Percentiles rank a stretch among this genome's conserved stretches.
Evolutionary conservation across 2,113 vertebrate genomes (phyloP).

Genomic region (Hydropotes inermis): DNA sequence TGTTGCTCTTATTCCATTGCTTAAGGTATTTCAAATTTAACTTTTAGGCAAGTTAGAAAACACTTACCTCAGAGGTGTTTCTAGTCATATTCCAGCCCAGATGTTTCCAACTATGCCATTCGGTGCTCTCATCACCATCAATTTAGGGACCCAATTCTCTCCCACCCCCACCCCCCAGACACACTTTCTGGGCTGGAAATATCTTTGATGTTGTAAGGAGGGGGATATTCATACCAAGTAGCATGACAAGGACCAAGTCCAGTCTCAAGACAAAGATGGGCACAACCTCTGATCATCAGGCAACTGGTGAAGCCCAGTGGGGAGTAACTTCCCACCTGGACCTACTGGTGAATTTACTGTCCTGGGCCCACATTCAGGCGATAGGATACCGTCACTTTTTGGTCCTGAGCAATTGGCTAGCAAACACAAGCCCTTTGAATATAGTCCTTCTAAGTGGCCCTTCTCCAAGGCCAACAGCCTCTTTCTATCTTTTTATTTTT

Average conservation of each 20-base stretch:
- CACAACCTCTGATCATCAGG: background rate
- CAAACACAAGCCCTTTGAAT: background rate
- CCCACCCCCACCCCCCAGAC: background rate
- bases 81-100: background rate
- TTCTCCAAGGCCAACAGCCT: background rate
- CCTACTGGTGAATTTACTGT: background rate
- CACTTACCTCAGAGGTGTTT: background rate
- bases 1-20: background rate
- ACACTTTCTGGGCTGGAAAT: background rate
- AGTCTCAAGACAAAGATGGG: background rate
- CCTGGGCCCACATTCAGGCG: rapidly evolving
- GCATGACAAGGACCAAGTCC: background rate
- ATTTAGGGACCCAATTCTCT: background rate
- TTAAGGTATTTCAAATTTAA: background rate
- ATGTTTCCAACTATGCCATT: background rate
- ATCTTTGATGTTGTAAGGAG: background rate
- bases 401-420: background rate
- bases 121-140: background rate
- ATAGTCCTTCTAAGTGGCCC: background rate
- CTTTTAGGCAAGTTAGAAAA: background rate
- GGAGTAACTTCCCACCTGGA: background rate
- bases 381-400: background rate
- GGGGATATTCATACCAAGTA: too few relatives aligned
- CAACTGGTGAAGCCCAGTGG: background rate
- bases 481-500: background rate